Conservation (phyloP, 2,888 invertebrate species). For the Camptogramma bilineatum region DNA sequence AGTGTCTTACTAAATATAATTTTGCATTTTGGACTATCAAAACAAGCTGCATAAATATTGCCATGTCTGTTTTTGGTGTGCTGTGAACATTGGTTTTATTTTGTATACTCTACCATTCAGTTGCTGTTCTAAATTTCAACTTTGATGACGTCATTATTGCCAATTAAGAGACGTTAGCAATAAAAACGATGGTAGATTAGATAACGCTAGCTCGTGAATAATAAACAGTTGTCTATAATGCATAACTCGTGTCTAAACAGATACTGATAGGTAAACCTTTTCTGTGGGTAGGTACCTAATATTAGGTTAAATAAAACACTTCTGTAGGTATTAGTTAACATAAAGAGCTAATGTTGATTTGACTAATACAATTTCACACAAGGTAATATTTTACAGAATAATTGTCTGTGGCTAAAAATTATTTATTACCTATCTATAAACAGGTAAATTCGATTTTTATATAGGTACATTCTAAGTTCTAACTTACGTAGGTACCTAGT, state of each 20-base stretch:
- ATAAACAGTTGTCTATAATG: not conserved
- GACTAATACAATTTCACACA: too few relatives aligned
- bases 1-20: not conserved
- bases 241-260: not conserved
- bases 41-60: not conserved
- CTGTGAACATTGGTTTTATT: not conserved
- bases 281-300: too few relatives aligned
- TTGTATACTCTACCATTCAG: not conserved
- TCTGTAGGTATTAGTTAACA: not conserved
- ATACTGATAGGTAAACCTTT: not conserved
- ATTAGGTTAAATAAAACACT: not conserved
- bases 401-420: too few relatives aligned
- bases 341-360: too few relatives aligned
- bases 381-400: not conserved
- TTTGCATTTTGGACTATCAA: not conserved
- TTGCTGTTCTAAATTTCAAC: not conserved
- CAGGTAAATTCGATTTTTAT: too few relatives aligned
- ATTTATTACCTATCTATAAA: too few relatives aligned
- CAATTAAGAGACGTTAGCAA: conserved; percentile 16
- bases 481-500: too few relatives aligned
- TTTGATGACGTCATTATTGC: conserved; percentile 9
- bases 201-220: conserved; percentile 5
- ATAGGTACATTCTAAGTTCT: too few relatives aligned
- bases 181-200: conserved; percentile 21
- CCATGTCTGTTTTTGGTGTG: not conserved